Evolutionary conservation across 1,140 invertebrate species (phyloP).

Genomic region (Wiebesia pumilae): DNA sequence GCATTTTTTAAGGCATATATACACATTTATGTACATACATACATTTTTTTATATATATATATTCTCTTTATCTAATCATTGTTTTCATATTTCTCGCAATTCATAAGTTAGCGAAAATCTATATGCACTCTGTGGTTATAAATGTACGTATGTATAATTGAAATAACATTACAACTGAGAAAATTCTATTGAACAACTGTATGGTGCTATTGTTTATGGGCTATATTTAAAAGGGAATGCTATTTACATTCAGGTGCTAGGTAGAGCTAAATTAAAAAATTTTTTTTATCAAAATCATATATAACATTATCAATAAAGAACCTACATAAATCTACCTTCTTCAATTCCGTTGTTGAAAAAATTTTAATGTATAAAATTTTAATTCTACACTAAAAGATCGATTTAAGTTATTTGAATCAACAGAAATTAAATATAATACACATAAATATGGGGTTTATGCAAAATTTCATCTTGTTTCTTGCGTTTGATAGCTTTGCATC

Average conservation of each 20-base stretch:
- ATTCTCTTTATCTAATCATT: constrained; percentile 18
- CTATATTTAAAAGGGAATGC: constrained; percentile 27
- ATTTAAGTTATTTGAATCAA: neutral
- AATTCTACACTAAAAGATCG: neutral
- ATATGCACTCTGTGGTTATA: constrained; percentile 15
- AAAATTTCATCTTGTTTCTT: no score
- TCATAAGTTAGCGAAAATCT: constrained; percentile 4
- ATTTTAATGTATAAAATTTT: neutral
- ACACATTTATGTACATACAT: neutral
- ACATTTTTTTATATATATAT: no score
- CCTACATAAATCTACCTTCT: no score
- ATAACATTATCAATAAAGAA: no score
- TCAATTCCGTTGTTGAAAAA: neutral
- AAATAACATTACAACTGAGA: neutral
- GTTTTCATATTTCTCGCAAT: neutral
- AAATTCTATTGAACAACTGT: neutral
- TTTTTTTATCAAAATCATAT: no score
- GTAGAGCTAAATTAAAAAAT: no score
- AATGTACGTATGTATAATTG: constrained; percentile 4
- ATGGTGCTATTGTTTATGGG: neutral
- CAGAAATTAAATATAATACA: no score
- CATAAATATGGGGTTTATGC: no score
- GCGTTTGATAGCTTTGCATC: no score
- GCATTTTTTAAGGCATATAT: neutral
- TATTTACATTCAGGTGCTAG: constrained; percentile 15